These are phyloP conservation scores for Drosophila rhopaloa DNA, from an alignment of 1,140 invertebrate species.

Conservation along the genomic window DNA sequence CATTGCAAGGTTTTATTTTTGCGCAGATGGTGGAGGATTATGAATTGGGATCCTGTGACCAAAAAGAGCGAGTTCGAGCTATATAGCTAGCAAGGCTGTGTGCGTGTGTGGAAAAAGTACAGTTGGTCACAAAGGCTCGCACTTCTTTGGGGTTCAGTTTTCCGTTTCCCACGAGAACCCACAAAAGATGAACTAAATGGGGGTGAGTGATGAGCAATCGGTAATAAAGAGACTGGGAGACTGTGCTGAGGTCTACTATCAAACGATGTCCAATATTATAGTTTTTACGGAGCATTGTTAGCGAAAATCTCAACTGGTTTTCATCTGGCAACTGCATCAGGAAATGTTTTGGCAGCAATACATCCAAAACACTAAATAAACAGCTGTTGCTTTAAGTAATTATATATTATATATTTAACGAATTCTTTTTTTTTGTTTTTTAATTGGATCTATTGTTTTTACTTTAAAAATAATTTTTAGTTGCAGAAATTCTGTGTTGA, in stretches of 20 bases:
- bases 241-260: constrained; percentile 77
- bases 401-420: too few species aligned
- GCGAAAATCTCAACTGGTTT: constrained; percentile 69
- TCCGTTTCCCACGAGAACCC: constrained; percentile 33
- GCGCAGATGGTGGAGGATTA: constrained; percentile 82
- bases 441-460: too few species aligned
- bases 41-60: constrained; percentile 73
- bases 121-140: constrained; percentile 62
- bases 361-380: constrained; percentile 30
- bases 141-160: constrained; percentile 52
- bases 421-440: not conserved
- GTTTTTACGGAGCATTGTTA: constrained; percentile 61
- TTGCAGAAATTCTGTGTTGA: constrained; percentile 45
- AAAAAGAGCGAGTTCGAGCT: constrained; percentile 14
- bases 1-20: constrained; percentile 81
- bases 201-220: constrained; percentile 26
- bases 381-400: constrained; percentile 22
- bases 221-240: constrained; percentile 4
- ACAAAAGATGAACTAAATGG: constrained; percentile 23
- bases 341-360: constrained; percentile 28
- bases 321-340: constrained; percentile 53
- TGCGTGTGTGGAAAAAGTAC: constrained; percentile 64
- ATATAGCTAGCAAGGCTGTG: constrained; percentile 15
- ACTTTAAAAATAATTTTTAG: too few species aligned
- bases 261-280: constrained; percentile 65